These are phyloP conservation scores for Sparus aurata DNA, from an alignment of 2,797 vertebrate genomes.

Conservation along the genomic window DNA sequence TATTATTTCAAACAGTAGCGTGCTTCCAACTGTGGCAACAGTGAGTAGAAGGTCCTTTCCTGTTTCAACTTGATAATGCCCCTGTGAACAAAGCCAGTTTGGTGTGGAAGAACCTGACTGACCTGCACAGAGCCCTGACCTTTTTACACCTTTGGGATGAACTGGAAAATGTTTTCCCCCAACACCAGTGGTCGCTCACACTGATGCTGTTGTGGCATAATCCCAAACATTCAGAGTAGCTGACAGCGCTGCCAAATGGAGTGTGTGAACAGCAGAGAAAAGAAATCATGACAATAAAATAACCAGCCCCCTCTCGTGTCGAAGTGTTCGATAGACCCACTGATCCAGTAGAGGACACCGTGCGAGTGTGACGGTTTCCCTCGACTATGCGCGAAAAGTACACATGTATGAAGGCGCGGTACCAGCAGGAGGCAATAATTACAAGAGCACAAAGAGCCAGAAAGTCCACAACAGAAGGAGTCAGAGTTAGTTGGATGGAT, in stretches of 20 bases:
- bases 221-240: neutral
- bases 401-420: no score
- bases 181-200: no score
- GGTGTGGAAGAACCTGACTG: neutral
- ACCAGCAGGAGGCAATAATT: no score
- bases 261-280: neutral
- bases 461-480: no score
- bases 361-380: no score
- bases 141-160: neutral
- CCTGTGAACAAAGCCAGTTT: neutral
- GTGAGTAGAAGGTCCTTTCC: neutral
- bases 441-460: no score
- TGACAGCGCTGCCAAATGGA: neutral
- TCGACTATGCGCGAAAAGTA: no score
- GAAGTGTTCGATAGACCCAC: no score
- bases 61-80: neutral
- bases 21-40: conserved; percentile 3
- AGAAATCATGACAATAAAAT: neutral
- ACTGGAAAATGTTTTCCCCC: neutral
- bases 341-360: no score
- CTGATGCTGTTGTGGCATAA: neutral
- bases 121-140: neutral
- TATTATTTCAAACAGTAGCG: conserved; percentile 13
- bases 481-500: no score
- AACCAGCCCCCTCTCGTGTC: no score